Evolutionary conservation across 2,797 vertebrate species (phyloP).

Genomic region (Adrianichthys oophorus): DNA sequence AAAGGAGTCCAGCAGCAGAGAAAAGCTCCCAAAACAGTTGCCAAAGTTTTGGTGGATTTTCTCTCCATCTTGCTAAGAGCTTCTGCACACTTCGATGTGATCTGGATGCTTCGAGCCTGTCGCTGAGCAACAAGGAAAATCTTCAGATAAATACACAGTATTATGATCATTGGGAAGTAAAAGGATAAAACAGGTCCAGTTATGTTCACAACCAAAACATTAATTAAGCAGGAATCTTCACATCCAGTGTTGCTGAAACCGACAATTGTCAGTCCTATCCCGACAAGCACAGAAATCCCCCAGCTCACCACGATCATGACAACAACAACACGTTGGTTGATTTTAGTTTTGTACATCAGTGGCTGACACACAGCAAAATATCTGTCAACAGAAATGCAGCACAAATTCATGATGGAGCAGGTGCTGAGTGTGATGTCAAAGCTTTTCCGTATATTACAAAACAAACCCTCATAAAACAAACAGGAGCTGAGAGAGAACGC

Average conservation of each 20-base stretch:
- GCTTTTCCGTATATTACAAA: slow-evolving; percentile 30
- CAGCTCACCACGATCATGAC: slow-evolving; percentile 82
- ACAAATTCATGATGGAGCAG: slow-evolving; percentile 40
- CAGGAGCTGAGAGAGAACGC: slow-evolving; percentile 29
- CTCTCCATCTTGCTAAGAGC: slow-evolving; percentile 77
- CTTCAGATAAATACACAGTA: slow-evolving; percentile 63
- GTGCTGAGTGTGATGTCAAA: slow-evolving; percentile 37
- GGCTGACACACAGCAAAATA: slow-evolving; percentile 48
- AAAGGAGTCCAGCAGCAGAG: slow-evolving; percentile 40
- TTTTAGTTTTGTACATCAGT: slow-evolving; percentile 32
- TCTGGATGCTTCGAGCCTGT: slow-evolving; percentile 29
- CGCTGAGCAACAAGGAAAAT: slow-evolving; percentile 25
- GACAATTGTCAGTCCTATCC: slow-evolving; percentile 78
- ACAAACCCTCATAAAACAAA: slow-evolving; percentile 10
- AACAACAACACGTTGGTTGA: not conserved
- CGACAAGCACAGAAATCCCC: slow-evolving; percentile 77
- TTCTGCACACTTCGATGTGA: slow-evolving; percentile 25
- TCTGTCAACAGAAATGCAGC: slow-evolving; percentile 53
- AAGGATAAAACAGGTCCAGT: slow-evolving; percentile 64
- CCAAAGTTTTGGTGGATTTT: slow-evolving; percentile 73
- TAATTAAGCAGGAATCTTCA: slow-evolving; percentile 9
- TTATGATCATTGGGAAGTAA: slow-evolving; percentile 81
- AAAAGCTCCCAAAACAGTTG: slow-evolving; percentile 42
- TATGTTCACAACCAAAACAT: not conserved
- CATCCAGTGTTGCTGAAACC: slow-evolving; percentile 68